phyloP scores from a whole-genome alignment of 2,113 vertebrate species.

The Boulengeromyrus knoepffleri region DNA sequence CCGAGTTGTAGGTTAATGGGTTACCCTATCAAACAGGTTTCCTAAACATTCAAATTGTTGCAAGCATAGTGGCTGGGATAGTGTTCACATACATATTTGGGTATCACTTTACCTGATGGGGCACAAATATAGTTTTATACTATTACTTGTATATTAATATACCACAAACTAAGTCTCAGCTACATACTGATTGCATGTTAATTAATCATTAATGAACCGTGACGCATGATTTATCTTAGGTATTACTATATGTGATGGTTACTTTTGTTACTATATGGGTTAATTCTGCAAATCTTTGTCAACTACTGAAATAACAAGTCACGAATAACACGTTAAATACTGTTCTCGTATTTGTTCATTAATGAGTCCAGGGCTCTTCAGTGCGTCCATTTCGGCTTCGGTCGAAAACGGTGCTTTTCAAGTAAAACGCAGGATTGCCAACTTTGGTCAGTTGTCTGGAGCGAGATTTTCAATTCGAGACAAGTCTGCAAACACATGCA shows the following conservation, averaged over 20 bases:
- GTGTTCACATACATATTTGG: not conserved
- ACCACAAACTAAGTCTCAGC: no score
- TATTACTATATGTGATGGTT: not conserved
- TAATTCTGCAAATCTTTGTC: not conserved
- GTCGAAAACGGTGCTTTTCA: no score
- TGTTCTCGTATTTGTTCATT: not conserved
- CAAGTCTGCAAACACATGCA: no score
- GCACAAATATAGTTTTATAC: not conserved
- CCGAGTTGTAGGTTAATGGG: not conserved
- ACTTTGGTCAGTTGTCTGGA: no score
- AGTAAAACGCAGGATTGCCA: no score
- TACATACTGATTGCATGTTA: no score
- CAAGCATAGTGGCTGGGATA: not conserved
- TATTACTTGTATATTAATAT: no score
- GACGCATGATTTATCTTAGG: not conserved
- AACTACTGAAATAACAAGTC: not conserved
- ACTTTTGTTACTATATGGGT: not conserved
- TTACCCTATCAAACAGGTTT: not conserved
- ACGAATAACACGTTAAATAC: not conserved
- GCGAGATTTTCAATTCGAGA: no score
- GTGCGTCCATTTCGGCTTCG: no score
- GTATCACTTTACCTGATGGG: not conserved
- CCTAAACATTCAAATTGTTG: not conserved
- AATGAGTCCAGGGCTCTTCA: not conserved
- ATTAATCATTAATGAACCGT: no score